phyloP scores from a whole-genome alignment of 2,888 invertebrate genomes.

The Drosophila incognita region DNA sequence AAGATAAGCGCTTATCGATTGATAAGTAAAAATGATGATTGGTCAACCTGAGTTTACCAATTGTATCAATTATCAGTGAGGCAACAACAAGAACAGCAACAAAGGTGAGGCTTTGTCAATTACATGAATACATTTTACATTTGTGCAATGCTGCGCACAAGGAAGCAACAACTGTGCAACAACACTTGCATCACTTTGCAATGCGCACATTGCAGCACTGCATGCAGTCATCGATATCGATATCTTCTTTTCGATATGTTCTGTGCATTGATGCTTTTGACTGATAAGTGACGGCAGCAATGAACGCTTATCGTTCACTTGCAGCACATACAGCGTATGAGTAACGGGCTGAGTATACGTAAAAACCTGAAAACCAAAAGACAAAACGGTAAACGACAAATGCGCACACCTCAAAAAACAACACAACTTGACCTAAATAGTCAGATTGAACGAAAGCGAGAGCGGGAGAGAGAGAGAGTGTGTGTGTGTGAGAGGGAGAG shows the following conservation, averaged over 20 bases:
- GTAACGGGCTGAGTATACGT: slow-evolving; percentile 49
- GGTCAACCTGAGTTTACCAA: slow-evolving; percentile 18
- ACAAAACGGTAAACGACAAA: slow-evolving; percentile 41
- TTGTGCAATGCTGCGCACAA: slow-evolving; percentile 2
- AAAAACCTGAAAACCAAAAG: not conserved
- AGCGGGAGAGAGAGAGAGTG: slow-evolving; percentile 3
- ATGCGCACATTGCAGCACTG: slow-evolving; percentile 34
- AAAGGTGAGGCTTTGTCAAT: slow-evolving; percentile 37
- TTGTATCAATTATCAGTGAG: slow-evolving; percentile 7
- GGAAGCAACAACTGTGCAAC: slow-evolving; percentile 28
- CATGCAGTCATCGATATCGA: slow-evolving; percentile 56
- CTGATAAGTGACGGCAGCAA: slow-evolving; percentile 58
- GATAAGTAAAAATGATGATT: slow-evolving; percentile 19
- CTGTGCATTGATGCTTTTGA: slow-evolving; percentile 48
- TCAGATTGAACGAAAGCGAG: slow-evolving; percentile 25
- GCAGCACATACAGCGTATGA: slow-evolving; percentile 41
- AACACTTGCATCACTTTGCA: slow-evolving; percentile 5
- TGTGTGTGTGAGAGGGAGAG: not conserved
- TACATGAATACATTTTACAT: not conserved
- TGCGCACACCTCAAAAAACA: slow-evolving; percentile 60
- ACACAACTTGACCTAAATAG: slow-evolving; percentile 72
- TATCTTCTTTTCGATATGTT: slow-evolving; percentile 14
- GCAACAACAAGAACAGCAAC: slow-evolving; percentile 12
- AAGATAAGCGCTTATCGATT: slow-evolving; percentile 37
- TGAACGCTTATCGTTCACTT: slow-evolving; percentile 63